Evolutionary conservation across 2,797 vertebrate species (phyloP).

Genomic region (Lepus townsendii): DNA sequence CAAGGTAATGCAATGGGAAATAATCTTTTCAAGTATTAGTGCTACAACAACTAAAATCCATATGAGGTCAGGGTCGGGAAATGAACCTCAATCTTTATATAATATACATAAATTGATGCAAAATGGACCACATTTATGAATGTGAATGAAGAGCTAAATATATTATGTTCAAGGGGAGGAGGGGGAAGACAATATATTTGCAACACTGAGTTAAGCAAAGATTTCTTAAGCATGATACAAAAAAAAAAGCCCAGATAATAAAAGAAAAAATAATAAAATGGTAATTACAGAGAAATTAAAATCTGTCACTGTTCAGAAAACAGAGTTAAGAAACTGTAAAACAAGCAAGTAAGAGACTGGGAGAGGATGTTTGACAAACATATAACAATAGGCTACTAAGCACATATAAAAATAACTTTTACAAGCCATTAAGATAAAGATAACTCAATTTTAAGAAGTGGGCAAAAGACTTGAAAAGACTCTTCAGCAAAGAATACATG

Average conservation of each 20-base stretch:
- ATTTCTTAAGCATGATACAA: neutral
- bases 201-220: neutral
- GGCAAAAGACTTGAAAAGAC: neutral
- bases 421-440: neutral
- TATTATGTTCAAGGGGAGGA: neutral
- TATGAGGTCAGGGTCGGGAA: neutral
- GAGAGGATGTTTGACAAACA: neutral
- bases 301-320: neutral
- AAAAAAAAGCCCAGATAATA: neutral
- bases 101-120: neutral
- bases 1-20: neutral
- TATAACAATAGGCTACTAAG: neutral
- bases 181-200: neutral
- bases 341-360: neutral
- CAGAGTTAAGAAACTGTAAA: neutral
- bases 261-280: neutral
- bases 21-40: neutral
- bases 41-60: neutral
- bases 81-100: neutral
- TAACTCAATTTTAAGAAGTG: neutral
- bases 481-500: neutral
- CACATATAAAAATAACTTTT: neutral
- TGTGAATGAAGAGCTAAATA: neutral
- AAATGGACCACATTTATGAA: neutral
- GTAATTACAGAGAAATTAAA: conserved; percentile 1